Percentiles rank a stretch among this genome's conserved stretches.
Conservation (phyloP, 1,140 invertebrate genomes). For the Papilio xuthus region DNA sequence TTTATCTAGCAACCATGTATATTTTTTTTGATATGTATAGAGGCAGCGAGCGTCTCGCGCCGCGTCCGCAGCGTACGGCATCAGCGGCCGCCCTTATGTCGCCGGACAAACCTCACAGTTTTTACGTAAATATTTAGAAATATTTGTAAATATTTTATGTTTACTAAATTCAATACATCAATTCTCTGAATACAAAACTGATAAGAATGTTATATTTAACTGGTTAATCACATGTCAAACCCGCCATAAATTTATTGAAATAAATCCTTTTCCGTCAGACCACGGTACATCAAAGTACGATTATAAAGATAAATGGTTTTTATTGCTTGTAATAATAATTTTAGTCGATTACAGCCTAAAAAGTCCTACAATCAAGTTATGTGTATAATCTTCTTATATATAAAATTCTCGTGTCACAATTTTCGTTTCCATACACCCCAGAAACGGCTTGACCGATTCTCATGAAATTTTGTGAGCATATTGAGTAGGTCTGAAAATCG, state of each 20-base stretch:
- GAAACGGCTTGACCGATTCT: too few relatives aligned
- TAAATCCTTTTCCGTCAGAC: background rate
- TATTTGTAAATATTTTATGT: too few relatives aligned
- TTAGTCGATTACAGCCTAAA: constrained; percentile 9
- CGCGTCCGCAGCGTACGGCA: constrained; percentile 64
- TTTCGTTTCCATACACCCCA: too few relatives aligned
- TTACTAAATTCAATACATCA: background rate
- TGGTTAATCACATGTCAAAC: background rate
- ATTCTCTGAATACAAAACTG: background rate
- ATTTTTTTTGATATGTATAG: constrained; percentile 45
- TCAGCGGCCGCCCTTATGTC: constrained; percentile 66
- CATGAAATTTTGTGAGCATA: too few relatives aligned
- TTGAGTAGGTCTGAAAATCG: too few relatives aligned
- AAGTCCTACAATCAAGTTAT: background rate
- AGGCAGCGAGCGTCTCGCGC: constrained; percentile 64
- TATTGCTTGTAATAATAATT: background rate
- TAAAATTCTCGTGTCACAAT: too few relatives aligned
- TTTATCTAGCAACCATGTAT: too few relatives aligned
- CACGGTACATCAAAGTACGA: background rate
- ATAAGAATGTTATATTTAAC: background rate
- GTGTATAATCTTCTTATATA: too few relatives aligned
- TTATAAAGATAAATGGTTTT: constrained; percentile 11
- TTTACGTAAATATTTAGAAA: constrained; percentile 65
- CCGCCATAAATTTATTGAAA: background rate
- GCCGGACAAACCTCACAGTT: constrained; percentile 75